A percentile compares a stretch with the other conserved stretches of the same genome.
phyloP scores from a whole-genome alignment of 2,113 vertebrate genomes.

The Heteronetta atricapilla region DNA sequence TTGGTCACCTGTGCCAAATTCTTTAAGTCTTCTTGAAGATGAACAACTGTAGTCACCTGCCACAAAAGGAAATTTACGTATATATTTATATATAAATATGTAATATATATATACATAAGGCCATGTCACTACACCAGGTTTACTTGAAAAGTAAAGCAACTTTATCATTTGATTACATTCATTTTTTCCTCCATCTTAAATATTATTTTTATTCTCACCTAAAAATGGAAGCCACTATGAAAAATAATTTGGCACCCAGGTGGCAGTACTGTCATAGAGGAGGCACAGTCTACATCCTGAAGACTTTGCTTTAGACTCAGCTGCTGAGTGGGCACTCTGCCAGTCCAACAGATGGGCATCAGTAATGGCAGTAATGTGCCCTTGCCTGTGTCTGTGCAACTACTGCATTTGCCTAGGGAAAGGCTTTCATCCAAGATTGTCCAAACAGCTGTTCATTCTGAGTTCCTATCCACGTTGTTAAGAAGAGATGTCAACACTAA shows the following conservation, averaged over 20 bases:
- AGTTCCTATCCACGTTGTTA: constrained; percentile 40
- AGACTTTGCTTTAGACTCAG: neutral
- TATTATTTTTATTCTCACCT: neutral
- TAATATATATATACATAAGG: neutral
- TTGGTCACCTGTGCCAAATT: neutral
- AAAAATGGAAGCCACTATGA: neutral
- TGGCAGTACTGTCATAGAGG: constrained; percentile 40
- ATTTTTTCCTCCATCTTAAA: neutral
- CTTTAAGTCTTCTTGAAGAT: neutral
- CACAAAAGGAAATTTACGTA: neutral
- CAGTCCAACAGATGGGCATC: constrained; percentile 67
- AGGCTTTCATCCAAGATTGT: constrained; percentile 50
- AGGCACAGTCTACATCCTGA: neutral
- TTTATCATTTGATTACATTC: neutral
- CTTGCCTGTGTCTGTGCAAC: constrained; percentile 29
- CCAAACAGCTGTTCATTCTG: constrained; percentile 64
- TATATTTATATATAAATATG: neutral
- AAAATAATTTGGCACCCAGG: constrained; percentile 5
- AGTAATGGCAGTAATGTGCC: constrained; percentile 39
- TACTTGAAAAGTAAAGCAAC: neutral
- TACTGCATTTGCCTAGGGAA: constrained; percentile 52
- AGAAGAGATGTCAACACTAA: constrained; percentile 49
- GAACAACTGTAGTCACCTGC: neutral
- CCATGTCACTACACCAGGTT: neutral
- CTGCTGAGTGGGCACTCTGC: constrained; percentile 42